Evolutionary conservation across 1,140 invertebrate genomes (phyloP), one percentile per base, ranked within the genome.

Genomic region (Papilio helenus): DNA sequence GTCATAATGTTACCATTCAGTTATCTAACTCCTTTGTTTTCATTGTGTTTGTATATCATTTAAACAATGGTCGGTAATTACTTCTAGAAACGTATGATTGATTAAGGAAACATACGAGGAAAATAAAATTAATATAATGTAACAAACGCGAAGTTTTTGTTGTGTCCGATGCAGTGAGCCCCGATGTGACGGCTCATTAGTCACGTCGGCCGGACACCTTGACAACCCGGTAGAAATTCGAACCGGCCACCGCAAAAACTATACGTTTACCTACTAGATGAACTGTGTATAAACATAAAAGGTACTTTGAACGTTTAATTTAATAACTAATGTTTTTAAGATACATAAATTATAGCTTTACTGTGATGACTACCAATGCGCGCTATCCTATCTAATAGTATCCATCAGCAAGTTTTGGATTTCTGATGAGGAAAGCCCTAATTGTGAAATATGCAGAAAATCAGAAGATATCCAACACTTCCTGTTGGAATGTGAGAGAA

Each of bases 241-340:
- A 89, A 76, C 86, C 84, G 82, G 74, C 58, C 72, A 86, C 85
- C 86, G 86, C 86, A 85, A 87, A 85, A 85, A 74, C 72, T 74
- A 74, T 74, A 74, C 42, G 20, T 74, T 72, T 72, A 49, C 72
- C 72, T 74, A 49, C 44, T 74, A 44, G 72, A 16, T 74, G 10
- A 20, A 46, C 8, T 71, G 34, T 44, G 16, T 39, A 20, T 29
- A 42, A 18, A 72, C 42, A 44, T 72, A 44, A 72, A 72, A 71
- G 68, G 68, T 39, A 72, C 34, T 72, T 72, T 44, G 34, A 2
- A 39, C 71, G 7, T n/a, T n/a, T 72, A 72, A 72, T 9, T 34
- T 42, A 34, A 72, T 68, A 68, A 14, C 5, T 68, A 20, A 9
- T 20, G 20, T 55, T 20, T 20, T 55, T 55, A n/a, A 16, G 44